Percentiles rank a stretch among this genome's conserved stretches.
phyloP scores from a whole-genome alignment of 1,140 invertebrate genomes.

The Orussus abietinus region DNA sequence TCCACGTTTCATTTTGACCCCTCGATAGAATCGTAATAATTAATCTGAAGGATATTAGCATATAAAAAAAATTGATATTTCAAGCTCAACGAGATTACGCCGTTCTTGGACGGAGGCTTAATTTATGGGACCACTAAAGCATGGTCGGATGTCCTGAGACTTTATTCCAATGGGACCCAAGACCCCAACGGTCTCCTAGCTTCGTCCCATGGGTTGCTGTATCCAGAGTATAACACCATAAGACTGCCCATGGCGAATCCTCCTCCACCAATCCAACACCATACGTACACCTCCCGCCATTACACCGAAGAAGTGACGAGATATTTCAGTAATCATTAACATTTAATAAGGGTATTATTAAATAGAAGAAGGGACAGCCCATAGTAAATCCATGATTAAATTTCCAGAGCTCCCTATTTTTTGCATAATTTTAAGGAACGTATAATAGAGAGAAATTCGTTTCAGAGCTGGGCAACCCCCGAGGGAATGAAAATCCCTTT shows the following conservation, averaged over 20 bases:
- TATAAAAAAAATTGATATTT: slow-evolving; percentile 12
- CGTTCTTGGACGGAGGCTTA: slow-evolving; percentile 60
- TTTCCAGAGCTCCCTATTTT: no score
- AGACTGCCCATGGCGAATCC: slow-evolving; percentile 59
- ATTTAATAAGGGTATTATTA: no score
- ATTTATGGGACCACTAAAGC: slow-evolving; percentile 60
- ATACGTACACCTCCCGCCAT: slow-evolving; percentile 39
- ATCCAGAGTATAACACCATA: slow-evolving; percentile 54
- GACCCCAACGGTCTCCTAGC: slow-evolving; percentile 48
- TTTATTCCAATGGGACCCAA: slow-evolving; percentile 50
- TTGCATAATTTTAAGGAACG: no score
- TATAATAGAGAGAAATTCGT: slow-evolving; percentile 71
- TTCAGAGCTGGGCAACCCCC: slow-evolving; percentile 60
- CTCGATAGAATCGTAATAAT: no score
- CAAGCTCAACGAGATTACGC: slow-evolving; percentile 63
- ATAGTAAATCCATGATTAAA: no score
- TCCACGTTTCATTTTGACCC: not conserved
- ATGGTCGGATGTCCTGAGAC: slow-evolving; percentile 57
- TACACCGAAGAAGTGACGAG: slow-evolving; percentile 48
- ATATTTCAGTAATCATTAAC: slow-evolving; percentile 57
- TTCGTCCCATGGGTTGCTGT: slow-evolving; percentile 42
- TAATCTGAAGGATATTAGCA: slow-evolving; percentile 3
- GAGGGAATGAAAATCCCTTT: slow-evolving; percentile 61
- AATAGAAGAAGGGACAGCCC: no score
- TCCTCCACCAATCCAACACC: slow-evolving; percentile 56